Base-by-base conservation (phyloP, 2,113 vertebrate species). In the Pungitius pungitius region DNA sequence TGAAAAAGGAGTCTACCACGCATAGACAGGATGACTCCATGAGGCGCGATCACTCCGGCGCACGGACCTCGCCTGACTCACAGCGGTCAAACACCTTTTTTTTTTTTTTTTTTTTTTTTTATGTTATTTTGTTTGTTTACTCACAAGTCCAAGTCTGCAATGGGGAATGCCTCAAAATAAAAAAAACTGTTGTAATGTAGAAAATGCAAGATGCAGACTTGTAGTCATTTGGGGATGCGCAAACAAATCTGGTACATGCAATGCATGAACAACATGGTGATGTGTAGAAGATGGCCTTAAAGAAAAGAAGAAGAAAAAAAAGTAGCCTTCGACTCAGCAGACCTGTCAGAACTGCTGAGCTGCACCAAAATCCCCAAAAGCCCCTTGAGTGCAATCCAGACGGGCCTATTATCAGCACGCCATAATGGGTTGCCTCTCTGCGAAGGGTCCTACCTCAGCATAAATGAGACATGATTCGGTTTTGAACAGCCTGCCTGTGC, bases 1-100 rank as follows among this genome's bases (percentile, higher is more conserved):
- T 76, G n/a, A n/a, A n/a, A n/a, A 72, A 77, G 67, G 74, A 68
- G 77, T 85, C 71, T 54, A 73, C 64, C 45, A 37, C 66, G 82
- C 75, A 70, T 85, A 90, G 89, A 92, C 79, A 83, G 8, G 80
- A 90, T 77, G 80, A 87, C 81, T 84, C 69, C 83, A 83, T 77
- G 76, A 87, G 83, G 43, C 69, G 26, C 55, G 83, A 89, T 84
- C 84, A 88, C 77, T 83, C 51, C 27, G 22, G 77, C 1, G 69
- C 87, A 90, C 69, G 63, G 78, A 71, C 78, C 66, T 33, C 13
- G 56, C 69, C 88, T 80, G 84, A 90, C 87, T 88, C 86, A 86
- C 47, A 43, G 81, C 82, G 63, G 63, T 49, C 69, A 37, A 75
- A 67, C 71, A 77, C 73, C 45, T 68, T 70, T 73, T 57, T 35